phyloP scores from a whole-genome alignment of 1,140 invertebrate genomes.

The Neotoxoptera formosana region DNA sequence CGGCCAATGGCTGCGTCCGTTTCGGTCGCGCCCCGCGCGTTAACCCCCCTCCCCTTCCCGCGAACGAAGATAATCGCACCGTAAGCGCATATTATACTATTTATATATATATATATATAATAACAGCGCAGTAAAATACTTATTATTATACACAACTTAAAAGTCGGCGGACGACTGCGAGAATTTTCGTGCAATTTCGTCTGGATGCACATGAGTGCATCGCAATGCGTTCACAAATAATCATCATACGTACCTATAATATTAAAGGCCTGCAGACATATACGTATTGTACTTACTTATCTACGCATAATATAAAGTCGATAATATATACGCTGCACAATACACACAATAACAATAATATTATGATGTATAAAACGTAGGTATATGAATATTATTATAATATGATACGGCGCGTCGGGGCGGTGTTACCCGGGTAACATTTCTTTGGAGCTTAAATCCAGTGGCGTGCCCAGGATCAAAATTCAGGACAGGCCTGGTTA shows the following conservation, averaged over 20 bases:
- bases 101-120: no score
- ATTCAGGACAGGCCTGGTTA: no score
- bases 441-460: no score
- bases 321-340: neutral
- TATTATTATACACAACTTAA: neutral
- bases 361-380: neutral
- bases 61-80: neutral
- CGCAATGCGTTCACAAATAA: neutral
- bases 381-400: neutral
- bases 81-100: neutral
- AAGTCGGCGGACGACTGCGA: neutral
- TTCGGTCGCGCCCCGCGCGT: slow-evolving; percentile 9
- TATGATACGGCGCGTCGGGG: no score
- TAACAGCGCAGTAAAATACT: neutral
- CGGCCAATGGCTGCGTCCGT: slow-evolving; percentile 6
- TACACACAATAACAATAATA: neutral
- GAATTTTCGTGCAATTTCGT: neutral
- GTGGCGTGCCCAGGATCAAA: no score
- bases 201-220: neutral
- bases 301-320: neutral
- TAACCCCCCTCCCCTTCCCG: neutral
- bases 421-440: no score
- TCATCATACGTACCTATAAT: neutral
- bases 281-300: neutral
- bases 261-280: neutral